Percentiles rank a stretch among this genome's conserved stretches.
Evolutionary conservation across 1,140 invertebrate genomes (phyloP).

Genomic region (Leguminivora glycinivorella): DNA sequence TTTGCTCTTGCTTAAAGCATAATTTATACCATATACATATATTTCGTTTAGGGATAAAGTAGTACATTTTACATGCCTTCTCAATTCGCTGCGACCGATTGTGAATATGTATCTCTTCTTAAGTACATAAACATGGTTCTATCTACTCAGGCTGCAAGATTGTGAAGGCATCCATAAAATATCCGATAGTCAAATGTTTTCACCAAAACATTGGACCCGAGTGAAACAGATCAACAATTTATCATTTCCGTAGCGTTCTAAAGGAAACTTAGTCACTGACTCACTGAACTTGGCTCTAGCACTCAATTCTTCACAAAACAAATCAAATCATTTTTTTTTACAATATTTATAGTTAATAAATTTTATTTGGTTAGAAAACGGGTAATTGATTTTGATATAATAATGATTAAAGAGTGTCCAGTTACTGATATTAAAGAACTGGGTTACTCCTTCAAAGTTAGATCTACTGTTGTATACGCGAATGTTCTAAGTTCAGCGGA

Average conservation of each 20-base stretch:
- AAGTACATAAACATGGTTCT: not conserved
- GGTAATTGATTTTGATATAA: not conserved
- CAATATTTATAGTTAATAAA: not conserved
- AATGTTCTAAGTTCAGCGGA: not conserved
- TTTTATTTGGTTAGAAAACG: not conserved
- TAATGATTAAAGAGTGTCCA: not conserved
- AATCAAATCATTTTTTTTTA: not conserved
- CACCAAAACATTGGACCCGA: constrained; percentile 20
- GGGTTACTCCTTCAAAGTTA: not conserved
- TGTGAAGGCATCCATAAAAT: not conserved
- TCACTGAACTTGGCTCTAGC: not conserved
- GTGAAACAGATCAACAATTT: constrained; percentile 3
- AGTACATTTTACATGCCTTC: not conserved
- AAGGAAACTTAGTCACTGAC: constrained; percentile 11
- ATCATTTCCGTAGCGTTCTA: constrained; percentile 26
- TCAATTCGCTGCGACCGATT: not conserved
- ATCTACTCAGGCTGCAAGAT: not conserved
- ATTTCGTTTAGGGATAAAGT: not conserved
- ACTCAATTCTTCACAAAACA: not conserved
- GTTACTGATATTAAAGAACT: not conserved
- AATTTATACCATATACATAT: constrained; percentile 5
- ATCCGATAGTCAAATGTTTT: constrained; percentile 22
- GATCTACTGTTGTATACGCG: constrained; percentile 11
- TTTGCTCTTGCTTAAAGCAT: constrained; percentile 10
- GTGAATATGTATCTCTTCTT: not conserved